phyloP scores from a whole-genome alignment of 2,113 vertebrate genomes.

The Tautogolabrus adspersus region DNA sequence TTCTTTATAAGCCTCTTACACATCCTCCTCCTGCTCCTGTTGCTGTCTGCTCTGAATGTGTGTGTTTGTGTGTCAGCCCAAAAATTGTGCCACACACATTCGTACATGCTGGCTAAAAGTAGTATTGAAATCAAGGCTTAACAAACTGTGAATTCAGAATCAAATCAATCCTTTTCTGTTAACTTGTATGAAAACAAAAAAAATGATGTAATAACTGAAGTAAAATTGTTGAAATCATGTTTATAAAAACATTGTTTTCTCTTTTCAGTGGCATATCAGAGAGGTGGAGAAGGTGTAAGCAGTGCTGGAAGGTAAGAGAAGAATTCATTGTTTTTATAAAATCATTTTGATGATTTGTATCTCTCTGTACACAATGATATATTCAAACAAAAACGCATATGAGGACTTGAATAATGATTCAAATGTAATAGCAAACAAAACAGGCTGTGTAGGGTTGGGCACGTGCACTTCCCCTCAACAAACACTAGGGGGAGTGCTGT shows the following conservation, averaged over 20 bases:
- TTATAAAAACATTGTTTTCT: conserved; percentile 22
- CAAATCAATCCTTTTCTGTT: conserved; percentile 12
- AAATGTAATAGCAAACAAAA: not conserved
- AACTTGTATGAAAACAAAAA: not conserved
- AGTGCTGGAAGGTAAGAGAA: conserved; percentile 96
- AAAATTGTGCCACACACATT: conserved; percentile 36
- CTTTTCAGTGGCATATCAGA: conserved; percentile 96
- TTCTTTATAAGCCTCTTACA: conserved; percentile 80
- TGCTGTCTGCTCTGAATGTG: conserved; percentile 8
- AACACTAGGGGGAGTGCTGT: conserved; percentile 80
- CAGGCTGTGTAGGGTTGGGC: conserved; percentile 17
- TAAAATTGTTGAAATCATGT: not conserved
- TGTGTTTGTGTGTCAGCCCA: conserved; percentile 27
- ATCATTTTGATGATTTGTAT: no score
- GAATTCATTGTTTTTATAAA: conserved; percentile 38
- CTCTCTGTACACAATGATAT: not conserved
- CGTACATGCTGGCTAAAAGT: not conserved
- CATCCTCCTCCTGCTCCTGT: conserved; percentile 59
- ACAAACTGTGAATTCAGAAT: not conserved
- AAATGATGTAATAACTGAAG: not conserved
- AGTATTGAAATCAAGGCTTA: not conserved
- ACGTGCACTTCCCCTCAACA: conserved; percentile 45
- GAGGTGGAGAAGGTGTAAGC: conserved; percentile 97
- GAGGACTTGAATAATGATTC: not conserved
- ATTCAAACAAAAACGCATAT: not conserved